phyloP scores from a whole-genome alignment of 1,140 invertebrate genomes.

The Oncopodura yosiiana region DNA sequence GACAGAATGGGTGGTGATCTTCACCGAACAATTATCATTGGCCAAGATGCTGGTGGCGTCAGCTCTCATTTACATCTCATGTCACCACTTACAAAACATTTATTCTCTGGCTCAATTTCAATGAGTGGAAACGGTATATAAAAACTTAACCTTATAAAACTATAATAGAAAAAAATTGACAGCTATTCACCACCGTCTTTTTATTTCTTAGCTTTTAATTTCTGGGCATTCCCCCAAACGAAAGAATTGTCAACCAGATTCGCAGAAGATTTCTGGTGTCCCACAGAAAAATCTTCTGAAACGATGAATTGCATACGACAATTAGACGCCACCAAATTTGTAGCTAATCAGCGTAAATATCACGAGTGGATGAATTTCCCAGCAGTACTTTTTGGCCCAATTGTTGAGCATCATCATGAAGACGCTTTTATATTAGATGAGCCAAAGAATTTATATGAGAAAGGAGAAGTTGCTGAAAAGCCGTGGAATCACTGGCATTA shows the following conservation, averaged over 20 bases:
- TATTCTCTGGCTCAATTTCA: no score
- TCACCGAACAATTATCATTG: constrained; percentile 7
- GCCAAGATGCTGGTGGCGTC: constrained; percentile 17
- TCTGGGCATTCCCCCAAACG: constrained; percentile 17
- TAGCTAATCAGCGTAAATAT: constrained; percentile 14
- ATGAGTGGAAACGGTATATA: no score
- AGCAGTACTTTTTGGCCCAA: constrained; percentile 12
- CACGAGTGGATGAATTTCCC: constrained; percentile 21
- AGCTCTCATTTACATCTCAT: constrained; percentile 16
- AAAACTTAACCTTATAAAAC: no score
- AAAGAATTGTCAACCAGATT: constrained; percentile 9
- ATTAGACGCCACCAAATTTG: constrained; percentile 10
- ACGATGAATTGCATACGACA: constrained; percentile 15
- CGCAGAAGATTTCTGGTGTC: constrained; percentile 22
- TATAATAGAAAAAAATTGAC: neutral
- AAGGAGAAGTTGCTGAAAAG: constrained; percentile 4
- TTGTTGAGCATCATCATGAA: constrained; percentile 17
- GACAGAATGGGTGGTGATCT: constrained; percentile 73
- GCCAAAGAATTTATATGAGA: constrained; percentile 10
- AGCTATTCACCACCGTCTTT: neutral
- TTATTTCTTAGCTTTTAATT: constrained; percentile 19
- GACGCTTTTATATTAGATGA: constrained; percentile 17
- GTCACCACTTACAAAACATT: constrained; percentile 15
- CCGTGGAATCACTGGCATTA: constrained; percentile 20
- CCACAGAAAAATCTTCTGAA: constrained; percentile 9